A percentile compares a stretch with the other conserved stretches of the same genome.
phyloP scores from a whole-genome alignment of 2,113 vertebrate species.

The Mixornis gularis region DNA sequence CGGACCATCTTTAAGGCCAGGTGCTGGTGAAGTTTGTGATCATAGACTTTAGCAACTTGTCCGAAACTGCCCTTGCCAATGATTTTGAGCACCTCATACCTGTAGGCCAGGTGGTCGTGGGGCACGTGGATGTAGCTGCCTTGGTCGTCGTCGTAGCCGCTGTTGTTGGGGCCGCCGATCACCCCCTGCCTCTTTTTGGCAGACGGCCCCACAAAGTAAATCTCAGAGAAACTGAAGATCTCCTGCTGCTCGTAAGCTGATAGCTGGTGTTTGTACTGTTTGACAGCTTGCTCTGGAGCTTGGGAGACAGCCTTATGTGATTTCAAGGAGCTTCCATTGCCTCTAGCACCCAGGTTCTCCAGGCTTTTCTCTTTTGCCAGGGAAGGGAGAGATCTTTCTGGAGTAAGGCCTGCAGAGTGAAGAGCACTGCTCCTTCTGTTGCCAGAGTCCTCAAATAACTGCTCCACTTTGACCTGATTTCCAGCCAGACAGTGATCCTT shows the following conservation, averaged over 20 bases:
- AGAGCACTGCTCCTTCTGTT: constrained; percentile 76
- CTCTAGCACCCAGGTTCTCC: constrained; percentile 76
- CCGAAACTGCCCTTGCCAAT: constrained; percentile 98
- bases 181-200: constrained; percentile 92
- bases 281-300: constrained; percentile 86
- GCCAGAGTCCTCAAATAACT: constrained; percentile 89
- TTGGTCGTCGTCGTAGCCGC: constrained; percentile 92
- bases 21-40: constrained; percentile 93
- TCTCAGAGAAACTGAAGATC: constrained; percentile 84
- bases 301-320: constrained; percentile 73
- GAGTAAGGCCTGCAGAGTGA: constrained; percentile 69
- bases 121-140: constrained; percentile 92
- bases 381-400: constrained; percentile 74
- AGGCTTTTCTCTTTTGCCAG: constrained; percentile 79
- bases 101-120: constrained; percentile 93
- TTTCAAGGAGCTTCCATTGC: constrained; percentile 59
- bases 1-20: constrained; percentile 97
- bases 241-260: constrained; percentile 88
- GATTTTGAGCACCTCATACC: constrained; percentile 96
- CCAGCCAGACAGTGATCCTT: constrained; percentile 79
- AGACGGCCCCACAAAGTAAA: constrained; percentile 93
- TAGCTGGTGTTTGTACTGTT: constrained; percentile 87
- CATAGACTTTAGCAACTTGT: constrained; percentile 95
- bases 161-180: constrained; percentile 87
- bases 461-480: constrained; percentile 88